Evolutionary conservation across 2,888 invertebrate genomes (phyloP).

Genomic region (Drosophila niveifrons): DNA sequence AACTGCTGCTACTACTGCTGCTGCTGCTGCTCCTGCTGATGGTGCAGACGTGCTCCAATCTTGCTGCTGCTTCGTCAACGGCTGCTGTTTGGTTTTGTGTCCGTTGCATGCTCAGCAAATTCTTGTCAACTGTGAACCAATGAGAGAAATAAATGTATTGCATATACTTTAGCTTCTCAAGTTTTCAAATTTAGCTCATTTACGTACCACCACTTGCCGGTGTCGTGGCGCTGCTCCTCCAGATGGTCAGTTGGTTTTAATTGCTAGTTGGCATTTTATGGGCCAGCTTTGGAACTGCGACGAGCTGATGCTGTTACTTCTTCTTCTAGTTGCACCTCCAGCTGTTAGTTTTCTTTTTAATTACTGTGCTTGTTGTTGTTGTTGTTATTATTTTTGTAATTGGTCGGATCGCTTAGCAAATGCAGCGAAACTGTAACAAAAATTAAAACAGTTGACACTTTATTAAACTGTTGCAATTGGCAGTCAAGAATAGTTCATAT

Average conservation of each 20-base stretch:
- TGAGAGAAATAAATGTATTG: background rate
- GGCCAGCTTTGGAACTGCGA: background rate
- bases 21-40: slow-evolving; percentile 26
- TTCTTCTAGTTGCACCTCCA: background rate
- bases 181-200: background rate
- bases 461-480: too few relatives aligned
- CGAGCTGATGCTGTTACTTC: slow-evolving; percentile 14
- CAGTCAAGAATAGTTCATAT: too few relatives aligned
- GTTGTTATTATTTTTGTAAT: background rate
- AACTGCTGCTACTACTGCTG: slow-evolving; percentile 43
- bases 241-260: slow-evolving; percentile 22
- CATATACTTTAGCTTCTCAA: too few relatives aligned
- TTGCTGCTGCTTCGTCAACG: slow-evolving; percentile 64
- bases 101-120: slow-evolving; percentile 65
- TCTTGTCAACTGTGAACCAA: slow-evolving; percentile 47
- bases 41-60: slow-evolving; percentile 23
- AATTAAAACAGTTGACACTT: too few relatives aligned
- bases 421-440: slow-evolving; percentile 1
- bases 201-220: slow-evolving; percentile 63
- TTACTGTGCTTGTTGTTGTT: too few relatives aligned
- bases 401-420: background rate
- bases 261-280: slow-evolving; percentile 36
- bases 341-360: too few relatives aligned
- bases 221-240: slow-evolving; percentile 54
- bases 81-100: slow-evolving; percentile 53